These are phyloP conservation scores for Clupea harengus DNA, from an alignment of 2,113 vertebrate species.

Conservation along the genomic window DNA sequence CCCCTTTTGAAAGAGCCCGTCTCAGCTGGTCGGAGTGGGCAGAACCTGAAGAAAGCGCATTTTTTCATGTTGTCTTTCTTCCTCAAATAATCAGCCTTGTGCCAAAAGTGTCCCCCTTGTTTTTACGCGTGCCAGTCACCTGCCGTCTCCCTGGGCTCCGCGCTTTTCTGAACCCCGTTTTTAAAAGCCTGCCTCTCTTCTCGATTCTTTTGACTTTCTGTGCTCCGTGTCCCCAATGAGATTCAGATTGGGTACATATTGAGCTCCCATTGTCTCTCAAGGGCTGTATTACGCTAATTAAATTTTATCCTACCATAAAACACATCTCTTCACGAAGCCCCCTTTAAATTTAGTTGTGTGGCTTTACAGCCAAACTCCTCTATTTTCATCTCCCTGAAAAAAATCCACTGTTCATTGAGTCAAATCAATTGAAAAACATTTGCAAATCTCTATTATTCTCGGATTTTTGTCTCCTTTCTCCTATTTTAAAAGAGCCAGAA, in stretches of 20 bases:
- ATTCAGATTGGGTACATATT: conserved; percentile 77
- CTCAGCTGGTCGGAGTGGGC: conserved; percentile 70
- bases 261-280: conserved; percentile 77
- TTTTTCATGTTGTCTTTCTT: conserved; percentile 69
- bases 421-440: conserved; percentile 81
- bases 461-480: conserved; percentile 74
- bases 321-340: conserved; percentile 59
- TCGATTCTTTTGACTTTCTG: conserved; percentile 77
- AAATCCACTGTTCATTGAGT: conserved; percentile 77
- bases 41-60: conserved; percentile 75
- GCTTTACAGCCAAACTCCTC: conserved; percentile 66
- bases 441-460: conserved; percentile 79
- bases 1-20: conserved; percentile 63
- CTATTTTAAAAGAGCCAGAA: conserved; percentile 72
- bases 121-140: conserved; percentile 88
- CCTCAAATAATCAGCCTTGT: conserved; percentile 73
- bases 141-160: conserved; percentile 67
- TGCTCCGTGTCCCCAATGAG: conserved; percentile 71
- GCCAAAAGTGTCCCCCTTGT: conserved; percentile 74
- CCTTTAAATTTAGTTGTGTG: conserved; percentile 70
- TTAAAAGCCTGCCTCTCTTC: conserved; percentile 66
- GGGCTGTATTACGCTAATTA: conserved; percentile 81
- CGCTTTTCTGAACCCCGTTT: conserved; percentile 47
- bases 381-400: conserved; percentile 50
- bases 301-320: conserved; percentile 82